Conservation (phyloP, 2,113 vertebrate genomes). For the Paraplagusia blochii region DNA sequence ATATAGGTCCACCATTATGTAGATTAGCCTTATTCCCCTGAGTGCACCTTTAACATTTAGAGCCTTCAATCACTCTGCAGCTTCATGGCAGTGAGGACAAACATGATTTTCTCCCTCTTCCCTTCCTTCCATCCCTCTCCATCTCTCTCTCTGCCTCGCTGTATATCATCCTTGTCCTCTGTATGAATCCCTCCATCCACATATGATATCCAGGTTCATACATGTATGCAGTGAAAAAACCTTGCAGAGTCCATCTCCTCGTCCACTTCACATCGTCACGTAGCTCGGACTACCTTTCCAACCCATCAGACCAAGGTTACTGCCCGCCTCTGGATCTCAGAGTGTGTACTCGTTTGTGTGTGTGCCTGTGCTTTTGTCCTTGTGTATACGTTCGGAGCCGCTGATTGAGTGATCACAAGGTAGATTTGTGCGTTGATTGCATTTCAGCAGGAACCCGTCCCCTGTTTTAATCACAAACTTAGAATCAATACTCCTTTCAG, state of each 20-base stretch:
- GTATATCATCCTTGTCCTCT: constrained; percentile 18
- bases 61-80: constrained; percentile 60
- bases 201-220: too few species aligned
- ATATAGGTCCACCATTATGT: constrained; percentile 65
- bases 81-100: constrained; percentile 44
- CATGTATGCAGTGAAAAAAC: too few species aligned
- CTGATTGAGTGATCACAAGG: constrained; percentile 26
- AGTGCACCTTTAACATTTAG: constrained; percentile 64
- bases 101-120: not conserved
- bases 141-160: constrained; percentile 37
- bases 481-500: constrained; percentile 53
- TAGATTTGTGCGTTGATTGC: constrained; percentile 47
- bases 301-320: constrained; percentile 37
- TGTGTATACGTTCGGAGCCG: constrained; percentile 11
- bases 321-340: not conserved
- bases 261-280: too few species aligned
- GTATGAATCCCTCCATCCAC: not conserved
- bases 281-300: constrained; percentile 2
- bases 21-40: constrained; percentile 68
- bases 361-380: constrained; percentile 7
- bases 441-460: constrained; percentile 32
- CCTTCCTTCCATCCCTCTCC: constrained; percentile 3
- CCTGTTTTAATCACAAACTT: constrained; percentile 53
- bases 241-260: too few species aligned
- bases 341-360: not conserved